A percentile compares a stretch with the other conserved stretches of the same genome.
Evolutionary conservation across 1,140 invertebrate genomes (phyloP).

Genomic region (Caerostris extrusa): DNA sequence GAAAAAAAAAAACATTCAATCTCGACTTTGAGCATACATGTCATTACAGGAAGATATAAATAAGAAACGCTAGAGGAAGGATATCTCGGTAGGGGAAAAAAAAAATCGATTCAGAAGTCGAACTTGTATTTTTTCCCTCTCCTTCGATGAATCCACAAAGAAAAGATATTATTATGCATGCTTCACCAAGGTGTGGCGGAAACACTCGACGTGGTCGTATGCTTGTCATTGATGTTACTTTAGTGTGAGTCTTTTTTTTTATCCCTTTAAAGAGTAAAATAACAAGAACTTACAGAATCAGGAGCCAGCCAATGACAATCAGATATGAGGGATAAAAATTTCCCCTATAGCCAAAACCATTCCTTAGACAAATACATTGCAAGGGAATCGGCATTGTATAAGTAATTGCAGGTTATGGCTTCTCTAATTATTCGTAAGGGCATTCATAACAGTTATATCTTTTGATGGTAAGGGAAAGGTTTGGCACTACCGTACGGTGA

Average conservation of each 20-base stretch:
- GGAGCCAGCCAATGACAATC: constrained; percentile 36
- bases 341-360: neutral
- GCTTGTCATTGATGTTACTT: constrained; percentile 47
- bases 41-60: neutral
- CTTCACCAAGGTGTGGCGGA: constrained; percentile 55
- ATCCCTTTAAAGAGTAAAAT: constrained; percentile 36
- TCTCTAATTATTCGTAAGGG: constrained; percentile 71
- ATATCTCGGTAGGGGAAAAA: neutral
- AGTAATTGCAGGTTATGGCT: constrained; percentile 69
- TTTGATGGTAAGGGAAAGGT: too few species aligned
- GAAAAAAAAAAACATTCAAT: neutral
- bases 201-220: constrained; percentile 46
- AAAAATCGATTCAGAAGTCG: neutral
- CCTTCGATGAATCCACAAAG: constrained; percentile 3
- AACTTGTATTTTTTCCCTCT: neutral
- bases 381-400: constrained; percentile 55
- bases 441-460: constrained; percentile 32
- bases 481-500: constrained; percentile 52
- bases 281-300: neutral
- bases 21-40: neutral
- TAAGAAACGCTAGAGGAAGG: neutral
- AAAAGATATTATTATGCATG: constrained; percentile 62
- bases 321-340: constrained; percentile 35
- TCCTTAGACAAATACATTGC: constrained; percentile 54
- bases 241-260: constrained; percentile 20